A percentile compares a stretch with the other conserved stretches of the same genome.
phyloP scores from a whole-genome alignment of 35 echinoderm and acorn worm genomes.

The Acanthaster planci region DNA sequence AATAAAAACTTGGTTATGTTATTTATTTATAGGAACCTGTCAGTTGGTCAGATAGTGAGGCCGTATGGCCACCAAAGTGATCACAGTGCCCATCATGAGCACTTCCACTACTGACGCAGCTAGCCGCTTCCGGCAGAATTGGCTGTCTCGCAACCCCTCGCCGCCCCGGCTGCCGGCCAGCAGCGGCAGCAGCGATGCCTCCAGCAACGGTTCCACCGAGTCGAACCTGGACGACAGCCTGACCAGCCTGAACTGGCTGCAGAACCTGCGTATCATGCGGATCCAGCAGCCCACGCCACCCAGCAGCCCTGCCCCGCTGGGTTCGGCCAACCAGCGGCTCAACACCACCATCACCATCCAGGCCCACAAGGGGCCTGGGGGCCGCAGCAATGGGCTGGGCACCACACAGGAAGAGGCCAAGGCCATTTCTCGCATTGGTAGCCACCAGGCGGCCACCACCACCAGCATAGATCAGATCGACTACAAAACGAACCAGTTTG shows the following conservation, averaged over 20 bases:
- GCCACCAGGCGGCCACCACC: slow-evolving; percentile 30
- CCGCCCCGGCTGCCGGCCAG: neutral
- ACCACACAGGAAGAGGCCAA: slow-evolving; percentile 39
- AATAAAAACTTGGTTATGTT: no score
- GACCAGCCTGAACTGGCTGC: slow-evolving; percentile 95
- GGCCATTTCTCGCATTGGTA: slow-evolving; percentile 24
- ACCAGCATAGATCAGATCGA: slow-evolving; percentile 65
- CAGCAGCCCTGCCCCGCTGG: slow-evolving; percentile 84
- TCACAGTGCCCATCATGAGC: slow-evolving; percentile 72
- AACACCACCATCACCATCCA: slow-evolving; percentile 41
- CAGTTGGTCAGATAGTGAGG: neutral
- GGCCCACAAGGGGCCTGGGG: slow-evolving; percentile 35
- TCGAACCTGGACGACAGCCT: slow-evolving; percentile 90
- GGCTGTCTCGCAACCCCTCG: slow-evolving; percentile 60
- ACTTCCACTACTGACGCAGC: slow-evolving; percentile 64
- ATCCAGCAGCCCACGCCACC: slow-evolving; percentile 89
- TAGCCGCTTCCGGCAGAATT: slow-evolving; percentile 81
- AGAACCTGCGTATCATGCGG: slow-evolving; percentile 89
- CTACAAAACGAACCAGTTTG: slow-evolving; percentile 79
- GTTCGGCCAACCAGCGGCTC: slow-evolving; percentile 44
- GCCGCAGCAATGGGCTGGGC: neutral
- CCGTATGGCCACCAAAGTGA: slow-evolving; percentile 45
- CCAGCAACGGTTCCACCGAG: slow-evolving; percentile 26
- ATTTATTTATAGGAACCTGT: no score
- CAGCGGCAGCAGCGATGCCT: slow-evolving; percentile 24